phyloP scores from a whole-genome alignment of 2,797 vertebrate genomes.

The Semaprochilodus insignis region DNA sequence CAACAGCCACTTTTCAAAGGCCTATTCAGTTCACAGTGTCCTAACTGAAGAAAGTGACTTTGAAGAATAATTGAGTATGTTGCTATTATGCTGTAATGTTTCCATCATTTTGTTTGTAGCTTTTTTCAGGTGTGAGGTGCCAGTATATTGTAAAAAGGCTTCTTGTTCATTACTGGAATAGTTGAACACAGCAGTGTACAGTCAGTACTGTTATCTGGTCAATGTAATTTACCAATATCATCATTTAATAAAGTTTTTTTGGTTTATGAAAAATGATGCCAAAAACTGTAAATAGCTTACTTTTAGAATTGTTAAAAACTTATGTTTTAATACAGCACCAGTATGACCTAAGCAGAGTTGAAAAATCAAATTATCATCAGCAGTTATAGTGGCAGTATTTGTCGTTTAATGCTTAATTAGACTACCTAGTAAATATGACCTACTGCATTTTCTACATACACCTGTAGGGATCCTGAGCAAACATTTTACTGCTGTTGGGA shows the following conservation, averaged over 20 bases:
- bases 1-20: conserved; percentile 33
- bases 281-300: not conserved
- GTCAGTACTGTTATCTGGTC: too few species aligned
- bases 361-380: not conserved
- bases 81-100: not conserved
- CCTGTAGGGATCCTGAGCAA: too few species aligned
- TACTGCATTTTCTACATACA: too few species aligned
- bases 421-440: too few species aligned
- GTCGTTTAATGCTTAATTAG: not conserved
- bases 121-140: too few species aligned
- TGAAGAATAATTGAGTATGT: not conserved
- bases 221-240: too few species aligned
- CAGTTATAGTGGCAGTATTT: conserved; percentile 13
- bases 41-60: not conserved
- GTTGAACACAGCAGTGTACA: too few species aligned
- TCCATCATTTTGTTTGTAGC: not conserved
- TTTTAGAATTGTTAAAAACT: not conserved
- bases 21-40: conserved; percentile 11
- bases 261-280: not conserved
- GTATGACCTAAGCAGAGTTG: conserved; percentile 1
- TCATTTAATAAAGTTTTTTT: too few species aligned
- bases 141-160: too few species aligned
- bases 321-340: not conserved
- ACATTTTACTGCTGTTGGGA: too few species aligned
- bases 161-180: too few species aligned